These are phyloP conservation scores for Microctenopoma stevenorrisi DNA, from an alignment of 2,797 vertebrate genomes.

Conservation along the genomic window DNA sequence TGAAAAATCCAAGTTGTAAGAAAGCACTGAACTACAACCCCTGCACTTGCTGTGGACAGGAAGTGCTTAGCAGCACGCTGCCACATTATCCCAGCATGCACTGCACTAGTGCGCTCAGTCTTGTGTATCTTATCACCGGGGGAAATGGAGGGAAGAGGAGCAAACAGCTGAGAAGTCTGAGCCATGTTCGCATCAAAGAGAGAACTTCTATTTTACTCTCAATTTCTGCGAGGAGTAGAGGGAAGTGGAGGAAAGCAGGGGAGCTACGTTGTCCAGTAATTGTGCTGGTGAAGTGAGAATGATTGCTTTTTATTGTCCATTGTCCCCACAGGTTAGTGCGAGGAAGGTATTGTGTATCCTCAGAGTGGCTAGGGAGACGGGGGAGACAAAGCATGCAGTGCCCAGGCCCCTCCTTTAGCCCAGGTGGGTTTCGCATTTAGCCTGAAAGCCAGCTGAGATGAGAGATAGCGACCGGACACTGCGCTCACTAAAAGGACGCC, in stretches of 20 bases:
- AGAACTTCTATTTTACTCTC: slow-evolving; percentile 27
- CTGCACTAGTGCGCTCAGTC: slow-evolving; percentile 50
- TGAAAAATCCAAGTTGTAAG: background rate
- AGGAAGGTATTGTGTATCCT: slow-evolving; percentile 83
- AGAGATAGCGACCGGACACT: slow-evolving; percentile 63
- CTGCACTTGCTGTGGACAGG: slow-evolving; percentile 52
- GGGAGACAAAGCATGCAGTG: slow-evolving; percentile 72
- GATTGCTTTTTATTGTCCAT: slow-evolving; percentile 80
- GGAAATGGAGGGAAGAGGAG: slow-evolving; percentile 66
- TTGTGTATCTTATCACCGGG: slow-evolving; percentile 63
- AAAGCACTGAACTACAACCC: slow-evolving; percentile 7
- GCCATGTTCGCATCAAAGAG: slow-evolving; percentile 29
- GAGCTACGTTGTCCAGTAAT: slow-evolving; percentile 65
- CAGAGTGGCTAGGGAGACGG: slow-evolving; percentile 65
- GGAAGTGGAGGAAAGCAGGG: slow-evolving; percentile 9
- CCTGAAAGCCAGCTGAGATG: slow-evolving; percentile 82
- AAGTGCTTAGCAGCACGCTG: slow-evolving; percentile 66
- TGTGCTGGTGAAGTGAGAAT: slow-evolving; percentile 65
- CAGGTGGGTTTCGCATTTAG: slow-evolving; percentile 90
- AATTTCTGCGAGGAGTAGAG: slow-evolving; percentile 15
- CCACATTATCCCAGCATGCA: slow-evolving; percentile 75
- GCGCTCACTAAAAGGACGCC: slow-evolving; percentile 24
- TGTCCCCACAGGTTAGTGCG: slow-evolving; percentile 86
- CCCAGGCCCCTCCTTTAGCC: slow-evolving; percentile 83
- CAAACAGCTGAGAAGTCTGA: slow-evolving; percentile 38